These are phyloP conservation scores for Tachypleus tridentatus DNA, from an alignment of 1,140 invertebrate species.

Conservation along the genomic window DNA sequence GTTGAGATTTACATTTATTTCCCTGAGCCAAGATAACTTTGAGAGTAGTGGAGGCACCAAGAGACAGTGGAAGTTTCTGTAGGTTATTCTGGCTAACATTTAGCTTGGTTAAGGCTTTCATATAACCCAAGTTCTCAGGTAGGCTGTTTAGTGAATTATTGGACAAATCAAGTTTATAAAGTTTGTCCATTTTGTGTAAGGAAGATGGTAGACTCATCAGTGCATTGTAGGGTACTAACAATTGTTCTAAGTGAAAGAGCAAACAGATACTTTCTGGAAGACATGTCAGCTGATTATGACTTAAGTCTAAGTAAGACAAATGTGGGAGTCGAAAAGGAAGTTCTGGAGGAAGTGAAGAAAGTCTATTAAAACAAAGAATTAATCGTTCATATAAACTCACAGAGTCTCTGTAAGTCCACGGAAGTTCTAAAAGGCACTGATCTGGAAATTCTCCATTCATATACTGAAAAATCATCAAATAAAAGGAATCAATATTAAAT, in stretches of 20 bases:
- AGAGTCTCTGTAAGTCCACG: slow-evolving; percentile 7
- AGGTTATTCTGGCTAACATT: slow-evolving; percentile 34
- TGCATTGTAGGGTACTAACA: slow-evolving; percentile 30
- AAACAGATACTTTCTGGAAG: slow-evolving; percentile 34
- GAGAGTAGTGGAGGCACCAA: slow-evolving; percentile 28
- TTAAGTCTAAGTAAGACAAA: slow-evolving; percentile 31
- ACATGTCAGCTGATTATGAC: slow-evolving; percentile 29
- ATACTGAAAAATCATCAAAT: slow-evolving; percentile 5
- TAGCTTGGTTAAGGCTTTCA: slow-evolving; percentile 30
- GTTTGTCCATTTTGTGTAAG: slow-evolving; percentile 30
- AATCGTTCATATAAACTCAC: slow-evolving; percentile 13
- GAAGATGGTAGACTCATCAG: slow-evolving; percentile 28
- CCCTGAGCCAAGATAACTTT: slow-evolving; percentile 28
- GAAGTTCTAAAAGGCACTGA: slow-evolving; percentile 12
- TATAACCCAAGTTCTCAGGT: slow-evolving; percentile 29
- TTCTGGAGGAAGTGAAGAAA: slow-evolving; percentile 29
- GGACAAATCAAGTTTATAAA: slow-evolving; percentile 33
- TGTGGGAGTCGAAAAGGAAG: slow-evolving; percentile 34
- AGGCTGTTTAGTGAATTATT: slow-evolving; percentile 31
- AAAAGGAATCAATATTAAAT: too few relatives aligned
- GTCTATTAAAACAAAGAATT: slow-evolving; percentile 13
- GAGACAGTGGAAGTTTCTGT: slow-evolving; percentile 28
- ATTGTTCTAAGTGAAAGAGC: slow-evolving; percentile 32
- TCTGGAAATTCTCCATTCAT: slow-evolving; percentile 12
- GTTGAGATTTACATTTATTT: slow-evolving; percentile 28